Evolutionary conservation across 2,113 vertebrate species (phyloP).

Genomic region (Pelusios castaneus): DNA sequence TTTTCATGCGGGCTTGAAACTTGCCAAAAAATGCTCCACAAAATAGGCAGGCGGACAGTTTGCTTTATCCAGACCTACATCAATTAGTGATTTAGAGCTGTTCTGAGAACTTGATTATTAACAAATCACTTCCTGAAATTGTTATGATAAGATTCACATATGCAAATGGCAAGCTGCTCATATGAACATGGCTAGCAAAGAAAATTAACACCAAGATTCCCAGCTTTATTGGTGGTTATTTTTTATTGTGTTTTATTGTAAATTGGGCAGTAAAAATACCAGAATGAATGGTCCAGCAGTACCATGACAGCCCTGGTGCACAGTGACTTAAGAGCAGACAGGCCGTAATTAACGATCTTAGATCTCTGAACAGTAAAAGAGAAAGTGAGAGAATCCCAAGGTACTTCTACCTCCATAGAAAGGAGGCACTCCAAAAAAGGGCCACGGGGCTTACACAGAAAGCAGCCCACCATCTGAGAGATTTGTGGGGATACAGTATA

Average conservation of each 20-base stretch:
- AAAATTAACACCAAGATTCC: conserved; percentile 73
- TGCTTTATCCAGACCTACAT: conserved; percentile 75
- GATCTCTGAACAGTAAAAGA: background rate
- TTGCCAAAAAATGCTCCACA: conserved; percentile 76
- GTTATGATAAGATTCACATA: conserved; percentile 79
- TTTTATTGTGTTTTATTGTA: conserved; percentile 63
- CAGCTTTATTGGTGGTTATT: conserved; percentile 69
- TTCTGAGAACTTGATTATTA: conserved; percentile 82
- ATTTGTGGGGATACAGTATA: background rate
- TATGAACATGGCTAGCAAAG: conserved; percentile 66
- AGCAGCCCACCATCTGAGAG: background rate
- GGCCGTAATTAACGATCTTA: background rate
- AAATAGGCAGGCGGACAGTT: conserved; percentile 73
- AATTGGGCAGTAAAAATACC: conserved; percentile 46
- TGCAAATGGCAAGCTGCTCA: conserved; percentile 75
- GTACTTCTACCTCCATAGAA: background rate
- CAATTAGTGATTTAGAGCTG: conserved; percentile 80
- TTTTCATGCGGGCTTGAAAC: conserved; percentile 80
- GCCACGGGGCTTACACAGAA: background rate
- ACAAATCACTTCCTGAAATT: conserved; percentile 81
- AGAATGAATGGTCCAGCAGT: background rate
- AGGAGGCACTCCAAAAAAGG: background rate
- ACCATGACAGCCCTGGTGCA: conserved; percentile 42
- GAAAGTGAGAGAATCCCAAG: background rate
- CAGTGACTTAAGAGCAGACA: conserved; percentile 10